Base-by-base conservation (phyloP, 2,888 invertebrate species). In the Drosophila atroscutellata region DNA sequence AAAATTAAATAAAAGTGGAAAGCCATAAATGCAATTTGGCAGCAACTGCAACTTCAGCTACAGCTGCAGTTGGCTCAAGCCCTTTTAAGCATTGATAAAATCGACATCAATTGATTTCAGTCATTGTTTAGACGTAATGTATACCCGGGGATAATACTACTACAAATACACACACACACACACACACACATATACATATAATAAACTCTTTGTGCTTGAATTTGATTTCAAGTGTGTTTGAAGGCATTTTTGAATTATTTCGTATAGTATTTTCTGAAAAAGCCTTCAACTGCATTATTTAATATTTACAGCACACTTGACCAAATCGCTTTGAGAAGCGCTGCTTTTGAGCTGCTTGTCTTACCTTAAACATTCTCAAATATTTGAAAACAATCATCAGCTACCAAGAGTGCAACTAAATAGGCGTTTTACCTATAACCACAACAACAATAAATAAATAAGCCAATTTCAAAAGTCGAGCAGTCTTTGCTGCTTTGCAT, bases 11-110 rank as follows among this genome's bases (percentile, higher is more conserved):
- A 78, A 83, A 82, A 85, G 79, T 75, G 78, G 72, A 83, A 77
- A 89, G 78, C 88, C 86, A 88, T 88, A 89, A 87, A 87, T 87
- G 86, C 88, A 89, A 89, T 87, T 87, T 89, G 67, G 81, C 75
- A 70, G 68, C 81, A 75, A 75, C 65, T 64, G 37, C 34, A 47
- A 26, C 49, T 36, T 60, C 66, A 74, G 57, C 65, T 64, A 70
- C 71, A 64, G 24, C 56, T 39, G 39, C 34, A 45, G 30, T 45
- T 42, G 42, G 39, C 56, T 28, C 45, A 56, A 56, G 56, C 11
- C 30, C 45, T 73, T 73, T 73, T 71, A 66, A 72, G 63, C 58
- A 77, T 89, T 75, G 84, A 72, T 86, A 84, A 73, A 88, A 75
- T 71, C 71, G 84, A 84, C 78, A 77, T 81, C 84, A 89, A 86